These are phyloP conservation scores for Carposina sasakii DNA, from an alignment of 1,140 invertebrate genomes.

Conservation along the genomic window DNA sequence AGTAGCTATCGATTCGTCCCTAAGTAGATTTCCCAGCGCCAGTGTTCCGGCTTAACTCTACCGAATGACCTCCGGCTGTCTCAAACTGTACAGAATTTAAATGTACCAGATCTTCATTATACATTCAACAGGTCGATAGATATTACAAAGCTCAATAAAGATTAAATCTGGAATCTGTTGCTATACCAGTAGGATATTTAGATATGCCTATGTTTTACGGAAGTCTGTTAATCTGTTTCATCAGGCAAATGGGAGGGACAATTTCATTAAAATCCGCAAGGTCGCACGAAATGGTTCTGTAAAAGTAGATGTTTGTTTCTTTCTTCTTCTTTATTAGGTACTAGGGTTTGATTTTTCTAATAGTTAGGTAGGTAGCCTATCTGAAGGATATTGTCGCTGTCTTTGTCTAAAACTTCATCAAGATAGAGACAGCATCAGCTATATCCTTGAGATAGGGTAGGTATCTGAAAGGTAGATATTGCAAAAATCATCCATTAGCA, in stretches of 20 bases:
- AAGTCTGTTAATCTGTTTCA: constrained; percentile 20
- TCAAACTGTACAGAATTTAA: constrained; percentile 39
- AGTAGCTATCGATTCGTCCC: constrained; percentile 46
- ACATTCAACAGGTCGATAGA: constrained; percentile 36
- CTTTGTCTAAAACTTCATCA: too few relatives aligned
- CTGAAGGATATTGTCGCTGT: too few relatives aligned
- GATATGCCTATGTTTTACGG: constrained; percentile 31
- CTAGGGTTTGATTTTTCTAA: too few relatives aligned
- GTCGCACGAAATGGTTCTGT: too few relatives aligned
- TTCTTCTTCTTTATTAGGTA: neutral
- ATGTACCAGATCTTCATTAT: constrained; percentile 48
- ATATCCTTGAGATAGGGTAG: too few relatives aligned
- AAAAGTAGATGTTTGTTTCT: neutral
- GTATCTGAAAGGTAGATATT: too few relatives aligned
- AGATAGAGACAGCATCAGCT: too few relatives aligned
- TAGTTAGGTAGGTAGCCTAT: too few relatives aligned
- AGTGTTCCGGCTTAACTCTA: neutral
- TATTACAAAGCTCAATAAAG: constrained; percentile 41
- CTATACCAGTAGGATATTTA: too few relatives aligned
- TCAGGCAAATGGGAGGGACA: neutral
- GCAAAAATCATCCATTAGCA: too few relatives aligned
- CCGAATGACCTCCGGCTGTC: neutral
- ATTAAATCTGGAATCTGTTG: too few relatives aligned
- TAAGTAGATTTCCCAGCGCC: constrained; percentile 46
- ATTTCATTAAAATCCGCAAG: neutral